A percentile compares a stretch with the other conserved stretches of the same genome.
These are phyloP conservation scores for Lerema accius DNA, from an alignment of 1,140 invertebrate genomes.

Conservation along the genomic window DNA sequence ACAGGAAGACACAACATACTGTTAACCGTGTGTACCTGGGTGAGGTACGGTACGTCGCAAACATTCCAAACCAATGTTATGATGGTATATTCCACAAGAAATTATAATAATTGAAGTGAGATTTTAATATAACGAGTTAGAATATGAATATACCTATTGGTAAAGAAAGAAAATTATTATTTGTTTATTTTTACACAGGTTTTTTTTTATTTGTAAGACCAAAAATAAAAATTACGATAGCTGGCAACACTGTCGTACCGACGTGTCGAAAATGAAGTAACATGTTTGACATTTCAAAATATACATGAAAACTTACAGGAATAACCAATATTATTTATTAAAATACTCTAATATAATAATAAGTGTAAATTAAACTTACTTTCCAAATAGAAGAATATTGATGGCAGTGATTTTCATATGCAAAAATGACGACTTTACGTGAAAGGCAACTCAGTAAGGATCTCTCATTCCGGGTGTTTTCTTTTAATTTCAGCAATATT, in stretches of 20 bases:
- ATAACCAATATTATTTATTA: background rate
- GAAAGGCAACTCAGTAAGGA: constrained; percentile 89
- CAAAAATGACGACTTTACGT: constrained; percentile 86
- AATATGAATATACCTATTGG: too few species aligned
- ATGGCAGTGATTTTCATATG: constrained; percentile 38
- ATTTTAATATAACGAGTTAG: too few species aligned
- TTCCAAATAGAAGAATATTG: constrained; percentile 13
- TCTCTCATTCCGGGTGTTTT: constrained; percentile 12
- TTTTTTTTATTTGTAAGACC: background rate
- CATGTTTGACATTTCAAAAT: constrained; percentile 7
- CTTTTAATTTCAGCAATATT: constrained; percentile 15
- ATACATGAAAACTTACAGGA: background rate
- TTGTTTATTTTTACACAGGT: too few species aligned
- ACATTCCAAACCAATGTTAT: too few species aligned
- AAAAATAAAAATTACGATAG: background rate
- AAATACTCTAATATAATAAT: background rate
- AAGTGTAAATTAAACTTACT: background rate
- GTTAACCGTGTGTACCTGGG: too few species aligned
- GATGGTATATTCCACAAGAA: too few species aligned
- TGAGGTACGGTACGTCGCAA: too few species aligned
- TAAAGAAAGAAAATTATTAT: too few species aligned
- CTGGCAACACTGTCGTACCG: background rate
- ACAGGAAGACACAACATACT: too few species aligned
- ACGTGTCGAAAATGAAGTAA: constrained; percentile 11
- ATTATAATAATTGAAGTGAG: too few species aligned